A percentile compares a stretch with the other conserved stretches of the same genome.
Conservation (phyloP, 1,140 invertebrate species). For the Caenorhabditis remanei region DNA sequence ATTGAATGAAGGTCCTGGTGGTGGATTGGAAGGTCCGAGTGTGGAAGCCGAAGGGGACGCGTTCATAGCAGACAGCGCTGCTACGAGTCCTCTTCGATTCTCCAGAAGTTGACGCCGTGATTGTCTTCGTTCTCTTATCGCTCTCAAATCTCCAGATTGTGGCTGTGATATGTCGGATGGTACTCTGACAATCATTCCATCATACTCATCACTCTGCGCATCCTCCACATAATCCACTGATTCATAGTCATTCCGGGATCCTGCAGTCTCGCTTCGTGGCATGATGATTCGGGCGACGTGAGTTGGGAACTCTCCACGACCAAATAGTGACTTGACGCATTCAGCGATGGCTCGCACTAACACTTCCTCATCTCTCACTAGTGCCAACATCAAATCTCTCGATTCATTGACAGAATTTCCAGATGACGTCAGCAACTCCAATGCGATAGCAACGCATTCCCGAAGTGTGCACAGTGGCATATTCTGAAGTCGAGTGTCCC, state of each 20-base stretch:
- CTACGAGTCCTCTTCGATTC: background rate
- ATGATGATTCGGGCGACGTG: slow-evolving; percentile 6
- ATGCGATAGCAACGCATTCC: slow-evolving; percentile 21
- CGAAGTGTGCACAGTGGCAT: background rate
- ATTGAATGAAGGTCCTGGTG: slow-evolving; percentile 36
- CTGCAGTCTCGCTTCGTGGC: background rate
- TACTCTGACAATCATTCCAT: slow-evolving; percentile 8
- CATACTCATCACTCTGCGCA: slow-evolving; percentile 19
- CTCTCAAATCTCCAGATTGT: slow-evolving; percentile 23
- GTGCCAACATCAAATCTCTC: slow-evolving; percentile 21
- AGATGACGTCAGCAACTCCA: background rate
- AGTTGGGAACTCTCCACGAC: slow-evolving; percentile 24
- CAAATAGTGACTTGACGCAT: slow-evolving; percentile 12
- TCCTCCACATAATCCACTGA: slow-evolving; percentile 3
- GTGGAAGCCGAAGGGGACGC: background rate
- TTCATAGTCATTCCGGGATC: background rate
- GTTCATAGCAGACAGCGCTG: background rate
- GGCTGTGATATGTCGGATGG: slow-evolving; percentile 21
- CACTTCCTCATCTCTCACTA: slow-evolving; percentile 21
- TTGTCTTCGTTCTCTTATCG: background rate
- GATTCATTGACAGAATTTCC: slow-evolving; percentile 1
- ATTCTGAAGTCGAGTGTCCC: slow-evolving; percentile 34
- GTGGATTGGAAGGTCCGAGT: no score
- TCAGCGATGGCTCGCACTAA: slow-evolving; percentile 3
- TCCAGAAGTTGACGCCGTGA: background rate